phyloP scores from a whole-genome alignment of 2,113 vertebrate species.

The Gymnobelideus leadbeateri region DNA sequence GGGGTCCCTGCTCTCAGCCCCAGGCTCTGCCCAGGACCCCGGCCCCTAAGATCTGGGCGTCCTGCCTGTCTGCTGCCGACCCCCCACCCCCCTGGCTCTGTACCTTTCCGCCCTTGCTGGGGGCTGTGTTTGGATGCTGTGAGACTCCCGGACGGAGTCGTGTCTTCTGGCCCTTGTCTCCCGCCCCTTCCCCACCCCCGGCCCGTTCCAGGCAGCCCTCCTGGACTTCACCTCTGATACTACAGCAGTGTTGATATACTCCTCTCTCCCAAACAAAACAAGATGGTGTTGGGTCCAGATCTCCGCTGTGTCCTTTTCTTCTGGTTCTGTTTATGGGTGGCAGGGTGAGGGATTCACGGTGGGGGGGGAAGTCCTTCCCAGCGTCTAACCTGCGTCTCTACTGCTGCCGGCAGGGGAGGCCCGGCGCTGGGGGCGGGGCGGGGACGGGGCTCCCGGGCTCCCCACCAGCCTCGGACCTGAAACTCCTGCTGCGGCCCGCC shows the following conservation, averaged over 20 bases:
- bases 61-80: not conserved
- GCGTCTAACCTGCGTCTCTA: not conserved
- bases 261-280: slow-evolving; percentile 57
- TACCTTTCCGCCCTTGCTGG: not conserved
- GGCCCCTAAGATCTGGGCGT: slow-evolving; percentile 26
- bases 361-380: not conserved
- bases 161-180: slow-evolving; percentile 61
- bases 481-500: not conserved
- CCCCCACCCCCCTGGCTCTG: too few relatives aligned
- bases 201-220: slow-evolving; percentile 41
- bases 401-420: not conserved
- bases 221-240: slow-evolving; percentile 48
- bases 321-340: not conserved
- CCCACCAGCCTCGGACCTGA: too few relatives aligned
- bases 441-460: too few relatives aligned
- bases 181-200: not conserved
- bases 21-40: slow-evolving; percentile 34
- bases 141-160: slow-evolving; percentile 49
- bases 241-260: not conserved
- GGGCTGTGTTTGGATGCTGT: slow-evolving; percentile 38
- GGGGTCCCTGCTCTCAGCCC: slow-evolving; percentile 60
- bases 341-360: not conserved
- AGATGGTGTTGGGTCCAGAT: slow-evolving; percentile 58
- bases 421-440: too few relatives aligned
- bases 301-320: slow-evolving; percentile 59